Base-by-base conservation (phyloP, 2,888 invertebrate genomes). In the Lordiphosa fenestrarum region DNA sequence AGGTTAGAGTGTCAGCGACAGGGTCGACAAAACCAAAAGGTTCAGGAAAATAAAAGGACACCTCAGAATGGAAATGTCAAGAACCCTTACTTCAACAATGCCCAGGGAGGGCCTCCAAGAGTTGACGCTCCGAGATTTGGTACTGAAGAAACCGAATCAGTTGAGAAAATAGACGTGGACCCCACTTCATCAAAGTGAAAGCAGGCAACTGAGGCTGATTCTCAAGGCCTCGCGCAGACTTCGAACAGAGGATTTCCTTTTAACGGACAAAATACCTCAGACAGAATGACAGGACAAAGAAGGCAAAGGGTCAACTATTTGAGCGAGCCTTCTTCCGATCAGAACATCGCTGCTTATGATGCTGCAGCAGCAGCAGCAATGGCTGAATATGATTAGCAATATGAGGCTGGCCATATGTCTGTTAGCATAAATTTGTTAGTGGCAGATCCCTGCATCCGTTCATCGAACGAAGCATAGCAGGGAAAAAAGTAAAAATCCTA, bases 361-460 rank as follows among this genome's bases (percentile, higher is more conserved):
- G 38, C n/a, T 12, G 38, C 38, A 13, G 23, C 19, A 10, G 25
- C 10, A 19, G 41, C 13, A n/a, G 41, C 21, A n/a, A n/a, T 25
- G 23, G 23, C 19, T 15, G 39, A 19, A 9, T 12, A 12, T 44
- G 53, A 21, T 15, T 12, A 49, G 19, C 19, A 49, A 21, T 21
- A 23, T 25, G 33, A n/a, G 12, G 40, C 23, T 30, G 25, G 15
- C 21, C 10, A 15, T 10, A 39, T 53, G 25, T 25, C 25, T 6
- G 25, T 6, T 6, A 25, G 25, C 25, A 25, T 25, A 6, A 49
- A 53, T 59, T 54, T 54, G 54, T 49, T 50, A 56, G 57, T 21
- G 33, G 47, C 41, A 48, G 25, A 13, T 62, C 48, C 50, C 54
- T 54, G 33, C 54, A 50, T 39, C 54, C 54, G 42, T 55, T 50